A percentile compares a stretch with the other conserved stretches of the same genome.
Evolutionary conservation across 1,140 invertebrate species (phyloP).

Genomic region (Ostrea edulis): DNA sequence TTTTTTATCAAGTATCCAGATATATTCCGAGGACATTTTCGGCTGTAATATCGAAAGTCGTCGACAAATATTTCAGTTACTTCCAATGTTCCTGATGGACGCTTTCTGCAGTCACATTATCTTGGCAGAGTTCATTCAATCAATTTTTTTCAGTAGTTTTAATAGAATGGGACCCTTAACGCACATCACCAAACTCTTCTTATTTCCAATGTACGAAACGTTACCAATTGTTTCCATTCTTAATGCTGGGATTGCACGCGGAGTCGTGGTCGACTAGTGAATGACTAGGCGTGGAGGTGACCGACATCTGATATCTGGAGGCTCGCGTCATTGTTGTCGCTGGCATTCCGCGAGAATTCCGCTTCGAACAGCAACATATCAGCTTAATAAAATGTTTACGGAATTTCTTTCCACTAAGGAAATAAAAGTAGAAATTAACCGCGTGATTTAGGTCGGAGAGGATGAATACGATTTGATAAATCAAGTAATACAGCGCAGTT

Average conservation of each 20-base stretch:
- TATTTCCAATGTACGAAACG: background rate
- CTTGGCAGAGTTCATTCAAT: too few species aligned
- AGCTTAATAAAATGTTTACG: slow-evolving; percentile 64
- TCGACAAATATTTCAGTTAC: too few species aligned
- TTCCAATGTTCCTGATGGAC: too few species aligned
- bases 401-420: slow-evolving; percentile 69
- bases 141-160: too few species aligned
- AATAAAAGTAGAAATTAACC: slow-evolving; percentile 73
- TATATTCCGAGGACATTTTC: too few species aligned
- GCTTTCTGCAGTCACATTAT: too few species aligned
- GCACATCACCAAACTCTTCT: background rate
- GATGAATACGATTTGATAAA: slow-evolving; percentile 64
- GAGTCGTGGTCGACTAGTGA: background rate
- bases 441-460: slow-evolving; percentile 69
- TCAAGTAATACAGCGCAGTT: slow-evolving; percentile 53
- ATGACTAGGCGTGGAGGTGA: background rate
- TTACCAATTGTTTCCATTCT: background rate
- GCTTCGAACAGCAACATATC: slow-evolving; percentile 52
- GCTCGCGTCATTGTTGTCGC: background rate
- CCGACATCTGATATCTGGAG: slow-evolving; percentile 7
- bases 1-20: too few species aligned
- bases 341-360: background rate
- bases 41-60: too few species aligned
- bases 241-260: background rate
- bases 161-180: too few species aligned